These are phyloP conservation scores for Lytechinus pictus DNA, from an alignment of 35 echinoderm and acorn worm genomes.

Conservation along the genomic window DNA sequence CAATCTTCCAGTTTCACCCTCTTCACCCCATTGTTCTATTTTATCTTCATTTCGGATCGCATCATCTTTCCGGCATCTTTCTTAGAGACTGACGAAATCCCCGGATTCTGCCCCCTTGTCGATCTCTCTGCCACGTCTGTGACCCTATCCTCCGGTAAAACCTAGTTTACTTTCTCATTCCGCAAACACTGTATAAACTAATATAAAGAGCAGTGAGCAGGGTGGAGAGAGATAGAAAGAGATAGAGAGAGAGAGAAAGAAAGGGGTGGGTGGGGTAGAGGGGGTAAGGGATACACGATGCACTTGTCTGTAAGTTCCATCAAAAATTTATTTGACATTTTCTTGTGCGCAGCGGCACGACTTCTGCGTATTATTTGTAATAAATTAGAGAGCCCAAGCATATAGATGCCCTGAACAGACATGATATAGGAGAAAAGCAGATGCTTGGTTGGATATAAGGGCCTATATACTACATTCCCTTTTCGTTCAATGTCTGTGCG, in stretches of 20 bases:
- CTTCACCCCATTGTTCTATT: not conserved
- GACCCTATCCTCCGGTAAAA: not conserved
- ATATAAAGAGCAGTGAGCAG: not conserved
- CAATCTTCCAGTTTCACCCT: not conserved
- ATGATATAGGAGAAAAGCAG: not conserved
- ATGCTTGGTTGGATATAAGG: not conserved
- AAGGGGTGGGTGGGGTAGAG: not conserved
- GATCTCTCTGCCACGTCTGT: not conserved
- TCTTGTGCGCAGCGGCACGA: slow-evolving; percentile 33
- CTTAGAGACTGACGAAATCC: not conserved
- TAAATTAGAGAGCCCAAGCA: slow-evolving; percentile 28
- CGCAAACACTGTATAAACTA: not conserved
- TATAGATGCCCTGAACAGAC: not conserved
- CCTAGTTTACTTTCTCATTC: not conserved
- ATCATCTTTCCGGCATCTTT: not conserved
- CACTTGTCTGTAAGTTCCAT: slow-evolving; percentile 33
- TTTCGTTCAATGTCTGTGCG: not conserved
- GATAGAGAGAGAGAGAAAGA: not conserved
- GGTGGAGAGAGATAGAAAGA: not conserved
- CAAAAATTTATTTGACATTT: slow-evolving; percentile 50
- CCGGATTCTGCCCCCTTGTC: not conserved
- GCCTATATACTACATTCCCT: not conserved
- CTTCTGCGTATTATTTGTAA: slow-evolving; percentile 42
- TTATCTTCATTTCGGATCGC: not conserved
- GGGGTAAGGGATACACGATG: not conserved